These are phyloP conservation scores for Gymnocephalus cernua DNA, from an alignment of 2,113 vertebrate genomes.

Conservation along the genomic window DNA sequence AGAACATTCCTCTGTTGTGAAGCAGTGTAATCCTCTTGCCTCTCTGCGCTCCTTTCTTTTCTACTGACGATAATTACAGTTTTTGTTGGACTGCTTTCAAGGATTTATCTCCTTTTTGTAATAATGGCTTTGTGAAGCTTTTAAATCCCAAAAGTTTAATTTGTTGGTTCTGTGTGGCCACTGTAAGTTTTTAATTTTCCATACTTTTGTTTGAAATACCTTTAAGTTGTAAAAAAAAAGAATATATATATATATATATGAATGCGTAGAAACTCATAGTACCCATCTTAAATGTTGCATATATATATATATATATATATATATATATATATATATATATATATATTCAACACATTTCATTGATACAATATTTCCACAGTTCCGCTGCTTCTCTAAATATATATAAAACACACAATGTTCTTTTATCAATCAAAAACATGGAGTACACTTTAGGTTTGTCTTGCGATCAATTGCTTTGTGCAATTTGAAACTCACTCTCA, in stretches of 20 bases:
- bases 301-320: too few relatives aligned
- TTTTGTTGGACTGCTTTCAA: conserved; percentile 86
- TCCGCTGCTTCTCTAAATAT: conserved; percentile 24
- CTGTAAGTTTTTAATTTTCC: conserved; percentile 83
- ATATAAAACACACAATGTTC: conserved; percentile 19
- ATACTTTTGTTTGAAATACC: conserved; percentile 81
- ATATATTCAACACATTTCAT: too few relatives aligned
- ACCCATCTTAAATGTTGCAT: too few relatives aligned
- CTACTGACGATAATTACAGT: conserved; percentile 86
- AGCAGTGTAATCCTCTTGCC: conserved; percentile 85
- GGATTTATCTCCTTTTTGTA: conserved; percentile 85
- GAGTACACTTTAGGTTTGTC: conserved; percentile 34
- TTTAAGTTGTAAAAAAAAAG: conserved; percentile 62
- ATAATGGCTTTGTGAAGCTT: conserved; percentile 85
- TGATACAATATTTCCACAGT: conserved; percentile 40
- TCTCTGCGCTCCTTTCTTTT: conserved; percentile 84
- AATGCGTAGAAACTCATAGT: too few relatives aligned
- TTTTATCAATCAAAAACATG: conserved; percentile 18
- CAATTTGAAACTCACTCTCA: conserved; percentile 41
- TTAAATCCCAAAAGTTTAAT: conserved; percentile 87
- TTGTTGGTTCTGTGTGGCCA: conserved; percentile 80
- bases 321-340: too few relatives aligned
- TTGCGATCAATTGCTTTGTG: conserved; percentile 47
- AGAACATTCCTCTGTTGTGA: conserved; percentile 83
- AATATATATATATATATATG: too few relatives aligned